Percentiles rank a stretch among this genome's conserved stretches.
These are phyloP conservation scores for Papilio protenor DNA, from an alignment of 2,888 invertebrate species.

Conservation along the genomic window DNA sequence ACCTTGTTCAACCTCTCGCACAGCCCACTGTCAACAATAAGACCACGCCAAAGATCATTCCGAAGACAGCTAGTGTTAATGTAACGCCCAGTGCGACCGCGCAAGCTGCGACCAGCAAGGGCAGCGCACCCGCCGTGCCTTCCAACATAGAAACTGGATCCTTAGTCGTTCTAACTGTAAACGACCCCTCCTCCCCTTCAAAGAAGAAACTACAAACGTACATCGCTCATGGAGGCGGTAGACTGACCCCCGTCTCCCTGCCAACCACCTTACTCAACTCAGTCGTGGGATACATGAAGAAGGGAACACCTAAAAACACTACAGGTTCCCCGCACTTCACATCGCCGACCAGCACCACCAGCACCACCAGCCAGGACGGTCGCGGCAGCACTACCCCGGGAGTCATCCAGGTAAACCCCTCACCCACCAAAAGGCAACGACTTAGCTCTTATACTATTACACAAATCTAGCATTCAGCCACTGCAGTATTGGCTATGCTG, in stretches of 20 bases:
- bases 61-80: conserved; percentile 48
- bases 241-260: conserved; percentile 69
- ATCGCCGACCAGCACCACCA: conserved; percentile 64
- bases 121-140: conserved; percentile 58
- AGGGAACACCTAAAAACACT: conserved; percentile 63
- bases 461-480: conserved; percentile 57
- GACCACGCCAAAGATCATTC: conserved; percentile 40
- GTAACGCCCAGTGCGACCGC: conserved; percentile 47
- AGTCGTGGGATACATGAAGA: conserved; percentile 75
- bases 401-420: conserved; percentile 59
- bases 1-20: background rate
- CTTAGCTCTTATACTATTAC: conserved; percentile 74
- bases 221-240: conserved; percentile 67
- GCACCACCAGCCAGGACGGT: conserved; percentile 64
- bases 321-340: conserved; percentile 74
- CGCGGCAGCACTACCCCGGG: conserved; percentile 54
- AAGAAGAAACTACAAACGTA: conserved; percentile 79
- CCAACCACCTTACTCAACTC: conserved; percentile 69
- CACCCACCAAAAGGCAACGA: conserved; percentile 64
- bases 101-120: conserved; percentile 46
- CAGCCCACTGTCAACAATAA: background rate
- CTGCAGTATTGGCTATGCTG: background rate
- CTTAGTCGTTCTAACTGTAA: conserved; percentile 73
- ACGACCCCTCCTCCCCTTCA: conserved; percentile 72
- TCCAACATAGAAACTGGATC: conserved; percentile 74